Conservation (phyloP, 1,140 invertebrate species). For the Cecropterus lyciades region DNA sequence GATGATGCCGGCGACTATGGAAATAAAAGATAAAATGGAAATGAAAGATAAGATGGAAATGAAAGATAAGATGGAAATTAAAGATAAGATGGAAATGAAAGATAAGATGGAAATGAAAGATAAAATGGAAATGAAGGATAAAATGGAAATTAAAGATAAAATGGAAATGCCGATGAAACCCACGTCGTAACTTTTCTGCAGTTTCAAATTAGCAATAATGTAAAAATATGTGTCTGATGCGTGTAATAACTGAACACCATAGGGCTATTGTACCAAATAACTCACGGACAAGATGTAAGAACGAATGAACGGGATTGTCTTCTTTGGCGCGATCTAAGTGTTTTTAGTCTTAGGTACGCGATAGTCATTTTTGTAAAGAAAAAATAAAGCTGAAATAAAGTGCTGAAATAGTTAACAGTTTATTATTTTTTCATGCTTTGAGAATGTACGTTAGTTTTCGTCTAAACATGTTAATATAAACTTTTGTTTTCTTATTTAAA, state of each 20-base stretch:
- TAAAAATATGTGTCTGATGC: slow-evolving; percentile 30
- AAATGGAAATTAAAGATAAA: slow-evolving; percentile 51
- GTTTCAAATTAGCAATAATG: slow-evolving; percentile 14
- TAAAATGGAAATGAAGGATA: too few relatives aligned
- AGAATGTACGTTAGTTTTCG: too few relatives aligned
- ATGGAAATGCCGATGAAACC: slow-evolving; percentile 43
- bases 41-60: too few relatives aligned
- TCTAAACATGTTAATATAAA: too few relatives aligned
- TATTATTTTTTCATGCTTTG: neutral
- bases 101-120: slow-evolving; percentile 52
- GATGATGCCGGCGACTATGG: slow-evolving; percentile 37
- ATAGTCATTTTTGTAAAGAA: slow-evolving; percentile 35
- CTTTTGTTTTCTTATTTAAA: neutral
- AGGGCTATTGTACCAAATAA: slow-evolving; percentile 58
- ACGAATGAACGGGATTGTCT: slow-evolving; percentile 21
- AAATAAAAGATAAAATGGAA: slow-evolving; percentile 57
- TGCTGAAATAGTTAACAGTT: slow-evolving; percentile 9
- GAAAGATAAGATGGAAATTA: slow-evolving; percentile 52
- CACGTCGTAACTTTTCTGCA: slow-evolving; percentile 18
- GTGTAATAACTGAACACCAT: slow-evolving; percentile 31
- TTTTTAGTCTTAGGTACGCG: slow-evolving; percentile 39
- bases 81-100: slow-evolving; percentile 58
- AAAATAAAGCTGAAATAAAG: slow-evolving; percentile 29
- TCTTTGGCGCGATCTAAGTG: slow-evolving; percentile 20
- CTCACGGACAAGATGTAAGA: slow-evolving; percentile 19